Evolutionary conservation across 2,888 invertebrate species (phyloP), one percentile per base, ranked within the genome.

Genomic region (Ophraella communa): DNA sequence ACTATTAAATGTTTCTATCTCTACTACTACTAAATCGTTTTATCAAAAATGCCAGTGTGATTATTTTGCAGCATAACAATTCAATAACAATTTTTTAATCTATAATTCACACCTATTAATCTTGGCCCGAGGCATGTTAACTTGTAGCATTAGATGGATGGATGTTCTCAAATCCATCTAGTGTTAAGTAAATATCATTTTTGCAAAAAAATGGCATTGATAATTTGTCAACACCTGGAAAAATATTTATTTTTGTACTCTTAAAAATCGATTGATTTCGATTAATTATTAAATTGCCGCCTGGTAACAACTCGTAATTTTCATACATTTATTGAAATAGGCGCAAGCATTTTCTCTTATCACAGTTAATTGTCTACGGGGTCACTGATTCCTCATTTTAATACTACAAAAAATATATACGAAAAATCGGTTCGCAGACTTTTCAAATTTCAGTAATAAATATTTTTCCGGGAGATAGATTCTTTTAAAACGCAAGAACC

Each of bases 381-480:
- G 11, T 33, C 3, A 33, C 33, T n/a, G 33, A 33, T 33, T 33
- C n/a, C n/a, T 33, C 33, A 33, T 33, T 33, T 33, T 33, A 33
- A n/a, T 33, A 33, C 11, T 33, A 8, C 0, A 35, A 35, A 33
- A 33, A 35, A 35, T n/a, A n/a, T 35, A 35, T 44, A 44, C 5
- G 44, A 20, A 56, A 42, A 17, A 56, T 42, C 21, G 23, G 56
- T 45, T 17, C 7, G 18, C 7, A 45, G 45, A 56, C 18, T 42
- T 42, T 42, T 5, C 11, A 54, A 11, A 42, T 44, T 14, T 8
- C 33, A 47, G 14, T 21, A 39, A 17, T 52, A 59, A 49, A 60
- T 42, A 60, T 60, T 44, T 59, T 53, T 53, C 44, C 45, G 24
- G 60, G 52, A 24, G 30, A 60, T 27, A 27, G 14, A 0, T 51